Percentiles rank a stretch among this genome's conserved stretches.
phyloP scores from a whole-genome alignment of 2,113 vertebrate genomes.

The Poicephalus meyeri region DNA sequence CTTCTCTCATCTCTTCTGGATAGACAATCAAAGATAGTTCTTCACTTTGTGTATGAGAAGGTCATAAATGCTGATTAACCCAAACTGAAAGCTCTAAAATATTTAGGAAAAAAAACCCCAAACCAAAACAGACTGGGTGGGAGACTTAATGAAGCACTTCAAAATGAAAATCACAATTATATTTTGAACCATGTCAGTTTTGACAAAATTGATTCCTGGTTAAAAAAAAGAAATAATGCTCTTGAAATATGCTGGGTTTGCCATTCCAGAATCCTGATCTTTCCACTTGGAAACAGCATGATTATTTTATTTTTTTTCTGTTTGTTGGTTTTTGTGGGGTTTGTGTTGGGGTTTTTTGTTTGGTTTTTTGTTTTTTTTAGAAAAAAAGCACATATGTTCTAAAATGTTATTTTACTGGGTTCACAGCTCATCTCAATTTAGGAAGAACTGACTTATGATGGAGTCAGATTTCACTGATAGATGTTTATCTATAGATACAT shows the following conservation, averaged over 20 bases:
- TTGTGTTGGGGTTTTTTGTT: background rate
- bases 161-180: background rate
- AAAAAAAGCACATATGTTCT: background rate
- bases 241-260: background rate
- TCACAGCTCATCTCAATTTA: background rate
- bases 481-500: background rate
- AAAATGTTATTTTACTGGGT: background rate
- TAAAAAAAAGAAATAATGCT: background rate
- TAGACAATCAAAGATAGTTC: background rate
- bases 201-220: background rate
- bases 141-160: background rate
- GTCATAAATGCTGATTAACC: background rate
- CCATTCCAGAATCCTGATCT: background rate
- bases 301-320: background rate
- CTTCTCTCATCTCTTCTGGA: background rate
- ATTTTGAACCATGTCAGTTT: background rate
- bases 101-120: background rate
- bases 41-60: background rate
- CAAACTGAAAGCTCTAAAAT: background rate
- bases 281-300: background rate
- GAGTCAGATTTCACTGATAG: background rate
- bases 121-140: background rate
- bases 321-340: background rate
- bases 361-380: rapidly evolving
- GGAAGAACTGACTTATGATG: background rate